A percentile compares a stretch with the other conserved stretches of the same genome.
Evolutionary conservation across 1,140 invertebrate genomes (phyloP).

Genomic region (Gryllus bimaculatus): DNA sequence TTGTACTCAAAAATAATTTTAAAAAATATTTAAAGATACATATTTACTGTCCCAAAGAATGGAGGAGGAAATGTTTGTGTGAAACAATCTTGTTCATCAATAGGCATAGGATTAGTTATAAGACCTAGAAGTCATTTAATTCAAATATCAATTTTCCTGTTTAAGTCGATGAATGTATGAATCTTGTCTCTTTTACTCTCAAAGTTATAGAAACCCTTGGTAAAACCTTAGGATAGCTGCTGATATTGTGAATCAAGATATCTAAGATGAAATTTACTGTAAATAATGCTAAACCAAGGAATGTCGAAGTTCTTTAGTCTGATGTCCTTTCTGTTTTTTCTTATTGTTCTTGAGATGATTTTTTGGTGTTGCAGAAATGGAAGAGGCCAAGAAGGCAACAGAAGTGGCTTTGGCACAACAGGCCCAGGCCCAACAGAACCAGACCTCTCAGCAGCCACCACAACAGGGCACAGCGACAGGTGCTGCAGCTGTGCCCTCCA

Average conservation of each 20-base stretch:
- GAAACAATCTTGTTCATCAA: too few species aligned
- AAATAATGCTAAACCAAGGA: too few species aligned
- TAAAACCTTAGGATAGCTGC: not conserved
- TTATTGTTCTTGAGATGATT: not conserved
- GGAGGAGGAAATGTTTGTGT: not conserved
- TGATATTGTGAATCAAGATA: too few species aligned
- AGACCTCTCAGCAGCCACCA: conserved; percentile 34
- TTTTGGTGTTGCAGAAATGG: conserved; percentile 49
- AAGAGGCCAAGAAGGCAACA: conserved; percentile 60
- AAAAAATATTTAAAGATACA: not conserved
- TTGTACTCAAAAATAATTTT: not conserved
- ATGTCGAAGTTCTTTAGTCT: too few species aligned
- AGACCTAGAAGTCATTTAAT: too few species aligned
- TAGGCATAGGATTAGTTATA: too few species aligned
- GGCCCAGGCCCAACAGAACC: conserved; percentile 34
- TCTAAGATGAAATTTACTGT: too few species aligned
- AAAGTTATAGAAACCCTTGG: not conserved
- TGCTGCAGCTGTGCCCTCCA: conserved; percentile 37
- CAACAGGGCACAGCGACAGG: conserved; percentile 34
- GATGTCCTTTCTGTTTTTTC: too few species aligned
- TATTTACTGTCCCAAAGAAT: not conserved
- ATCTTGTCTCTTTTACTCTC: not conserved
- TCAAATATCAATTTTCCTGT: too few species aligned
- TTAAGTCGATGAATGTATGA: not conserved
- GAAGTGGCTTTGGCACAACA: conserved; percentile 35